Conservation (phyloP, 2,113 vertebrate species). For the Leiothrix lutea region DNA sequence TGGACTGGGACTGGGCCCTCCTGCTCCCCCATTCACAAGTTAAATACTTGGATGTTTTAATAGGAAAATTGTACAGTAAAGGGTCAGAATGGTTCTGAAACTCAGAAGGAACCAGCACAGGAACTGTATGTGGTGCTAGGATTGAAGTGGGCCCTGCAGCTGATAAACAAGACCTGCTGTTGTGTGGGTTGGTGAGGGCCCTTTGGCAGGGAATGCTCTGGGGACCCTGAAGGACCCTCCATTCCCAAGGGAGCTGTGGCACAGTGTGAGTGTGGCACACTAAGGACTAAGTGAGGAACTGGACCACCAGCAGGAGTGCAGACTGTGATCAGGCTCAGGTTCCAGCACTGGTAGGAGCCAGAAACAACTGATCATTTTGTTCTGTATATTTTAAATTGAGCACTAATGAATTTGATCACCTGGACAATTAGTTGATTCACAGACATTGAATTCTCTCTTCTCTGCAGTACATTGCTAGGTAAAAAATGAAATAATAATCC, state of each 20-base stretch:
- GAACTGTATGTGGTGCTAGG: neutral
- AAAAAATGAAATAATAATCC: neutral
- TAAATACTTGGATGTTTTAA: neutral
- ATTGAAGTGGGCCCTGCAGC: neutral
- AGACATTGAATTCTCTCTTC: neutral
- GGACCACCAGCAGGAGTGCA: neutral
- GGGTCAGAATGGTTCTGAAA: neutral
- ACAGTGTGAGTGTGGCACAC: neutral
- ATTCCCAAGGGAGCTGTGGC: neutral
- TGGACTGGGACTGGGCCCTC: neutral
- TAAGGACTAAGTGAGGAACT: neutral
- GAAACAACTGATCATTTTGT: neutral
- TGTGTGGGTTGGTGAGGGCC: fast-evolving
- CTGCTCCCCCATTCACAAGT: neutral
- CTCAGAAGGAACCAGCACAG: neutral
- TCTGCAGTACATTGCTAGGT: neutral
- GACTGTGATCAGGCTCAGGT: neutral
- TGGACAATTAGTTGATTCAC: neutral
- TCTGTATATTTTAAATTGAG: neutral
- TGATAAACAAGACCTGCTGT: neutral
- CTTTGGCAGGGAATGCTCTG: neutral
- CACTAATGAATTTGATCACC: neutral
- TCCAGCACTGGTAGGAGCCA: neutral
- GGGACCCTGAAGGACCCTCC: neutral
- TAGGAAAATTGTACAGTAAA: neutral